These are phyloP conservation scores for Trichonephila clavata DNA, from an alignment of 1,140 invertebrate genomes.

Conservation along the genomic window DNA sequence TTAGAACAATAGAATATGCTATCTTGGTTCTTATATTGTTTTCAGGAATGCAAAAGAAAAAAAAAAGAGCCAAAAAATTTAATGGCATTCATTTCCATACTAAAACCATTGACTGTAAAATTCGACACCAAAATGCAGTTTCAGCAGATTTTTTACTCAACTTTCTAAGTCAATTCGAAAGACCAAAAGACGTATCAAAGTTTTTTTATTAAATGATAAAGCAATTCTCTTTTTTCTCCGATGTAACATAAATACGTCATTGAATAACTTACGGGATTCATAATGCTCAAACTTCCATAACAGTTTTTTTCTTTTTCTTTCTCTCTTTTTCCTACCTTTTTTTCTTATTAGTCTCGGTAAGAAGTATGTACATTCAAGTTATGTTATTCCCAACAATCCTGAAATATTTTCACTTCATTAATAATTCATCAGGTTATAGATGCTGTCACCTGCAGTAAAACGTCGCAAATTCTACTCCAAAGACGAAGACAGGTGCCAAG, in stretches of 20 bases:
- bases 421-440: slow-evolving; percentile 51
- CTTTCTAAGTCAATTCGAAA: not conserved
- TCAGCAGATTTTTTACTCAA: slow-evolving; percentile 12
- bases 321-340: not conserved
- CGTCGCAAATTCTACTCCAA: slow-evolving; percentile 14
- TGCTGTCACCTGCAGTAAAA: slow-evolving; percentile 23
- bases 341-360: not conserved
- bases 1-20: not conserved
- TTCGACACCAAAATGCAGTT: slow-evolving; percentile 27
- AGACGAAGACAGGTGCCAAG: slow-evolving; percentile 10
- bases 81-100: slow-evolving; percentile 33
- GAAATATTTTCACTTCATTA: slow-evolving; percentile 42
- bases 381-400: slow-evolving; percentile 18
- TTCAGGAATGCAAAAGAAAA: not conserved
- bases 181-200: slow-evolving; percentile 15
- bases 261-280: slow-evolving; percentile 19
- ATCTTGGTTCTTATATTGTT: not conserved
- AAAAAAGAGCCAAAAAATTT: not conserved
- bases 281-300: slow-evolving; percentile 28
- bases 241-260: slow-evolving; percentile 15
- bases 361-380: not conserved
- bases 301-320: not conserved
- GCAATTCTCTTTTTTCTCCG: slow-evolving; percentile 3
- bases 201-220: slow-evolving; percentile 10
- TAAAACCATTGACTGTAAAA: slow-evolving; percentile 16